phyloP scores from a whole-genome alignment of 64 coral and sea anemone genomes.

The Actinia tenebrosa region DNA sequence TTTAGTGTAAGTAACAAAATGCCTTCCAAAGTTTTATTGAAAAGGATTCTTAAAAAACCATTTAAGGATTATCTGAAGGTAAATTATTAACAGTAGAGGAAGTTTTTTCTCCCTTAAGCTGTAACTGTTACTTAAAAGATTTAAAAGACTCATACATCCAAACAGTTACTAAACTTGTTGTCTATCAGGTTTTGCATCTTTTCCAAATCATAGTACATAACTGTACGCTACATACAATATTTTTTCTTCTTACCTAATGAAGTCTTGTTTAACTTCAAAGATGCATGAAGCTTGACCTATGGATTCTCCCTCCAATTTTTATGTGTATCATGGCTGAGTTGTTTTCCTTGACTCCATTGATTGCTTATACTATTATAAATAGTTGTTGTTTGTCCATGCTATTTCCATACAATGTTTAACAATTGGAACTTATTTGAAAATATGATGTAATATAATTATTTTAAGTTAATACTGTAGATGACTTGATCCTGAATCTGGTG shows the following conservation, averaged over 20 bases:
- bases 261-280: background rate
- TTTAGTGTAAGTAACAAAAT: background rate
- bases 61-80: slow-evolving; percentile 34
- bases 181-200: background rate
- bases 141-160: background rate
- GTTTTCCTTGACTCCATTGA: background rate
- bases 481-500: background rate
- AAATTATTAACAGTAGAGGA: background rate
- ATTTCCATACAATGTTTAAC: background rate
- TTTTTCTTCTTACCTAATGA: background rate
- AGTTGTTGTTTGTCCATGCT: background rate
- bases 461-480: background rate
- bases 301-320: background rate
- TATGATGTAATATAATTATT: too few species aligned
- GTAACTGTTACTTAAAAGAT: background rate
- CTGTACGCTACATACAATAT: background rate
- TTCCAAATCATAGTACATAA: background rate
- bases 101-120: background rate
- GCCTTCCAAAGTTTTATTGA: slow-evolving; percentile 17
- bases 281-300: background rate
- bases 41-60: slow-evolving; percentile 11
- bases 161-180: background rate
- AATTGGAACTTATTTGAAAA: background rate
- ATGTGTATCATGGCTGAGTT: background rate
- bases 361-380: background rate